Percentiles rank a stretch among this genome's conserved stretches.
These are phyloP conservation scores for Gavialis gangeticus DNA, from an alignment of 2,113 vertebrate genomes.

Conservation along the genomic window DNA sequence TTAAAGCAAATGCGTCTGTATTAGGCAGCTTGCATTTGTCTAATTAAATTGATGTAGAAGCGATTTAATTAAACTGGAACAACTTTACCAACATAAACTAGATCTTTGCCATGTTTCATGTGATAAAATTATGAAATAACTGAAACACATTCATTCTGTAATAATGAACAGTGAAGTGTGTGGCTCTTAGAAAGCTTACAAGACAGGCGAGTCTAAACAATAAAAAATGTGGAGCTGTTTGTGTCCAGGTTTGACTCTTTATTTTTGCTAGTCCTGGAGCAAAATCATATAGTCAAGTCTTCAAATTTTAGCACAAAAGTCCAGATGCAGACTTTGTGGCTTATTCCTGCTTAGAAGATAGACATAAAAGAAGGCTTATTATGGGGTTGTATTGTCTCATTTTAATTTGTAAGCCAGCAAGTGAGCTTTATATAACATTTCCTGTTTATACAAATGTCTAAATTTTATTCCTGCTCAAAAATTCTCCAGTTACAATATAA, in stretches of 20 bases:
- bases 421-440: background rate
- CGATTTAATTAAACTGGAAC: constrained; percentile 36
- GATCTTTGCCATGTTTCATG: background rate
- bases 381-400: background rate
- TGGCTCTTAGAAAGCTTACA: background rate
- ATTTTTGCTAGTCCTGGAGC: background rate
- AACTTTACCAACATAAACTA: constrained; percentile 52
- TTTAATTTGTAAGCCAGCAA: background rate
- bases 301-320: background rate
- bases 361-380: background rate
- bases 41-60: constrained; percentile 62
- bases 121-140: constrained; percentile 9
- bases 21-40: constrained; percentile 53
- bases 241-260: background rate
- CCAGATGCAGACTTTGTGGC: background rate
- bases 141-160: constrained; percentile 21
- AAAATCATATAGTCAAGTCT: background rate
- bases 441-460: background rate
- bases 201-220: background rate
- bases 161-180: background rate
- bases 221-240: no score
- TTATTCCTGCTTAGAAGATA: background rate
- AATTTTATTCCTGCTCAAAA: background rate
- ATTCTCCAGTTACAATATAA: background rate
- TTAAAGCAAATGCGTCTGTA: background rate